A percentile compares a stretch with the other conserved stretches of the same genome.
These are phyloP conservation scores for Pseudopodoces humilis DNA, from an alignment of 2,113 vertebrate species.

Conservation along the genomic window DNA sequence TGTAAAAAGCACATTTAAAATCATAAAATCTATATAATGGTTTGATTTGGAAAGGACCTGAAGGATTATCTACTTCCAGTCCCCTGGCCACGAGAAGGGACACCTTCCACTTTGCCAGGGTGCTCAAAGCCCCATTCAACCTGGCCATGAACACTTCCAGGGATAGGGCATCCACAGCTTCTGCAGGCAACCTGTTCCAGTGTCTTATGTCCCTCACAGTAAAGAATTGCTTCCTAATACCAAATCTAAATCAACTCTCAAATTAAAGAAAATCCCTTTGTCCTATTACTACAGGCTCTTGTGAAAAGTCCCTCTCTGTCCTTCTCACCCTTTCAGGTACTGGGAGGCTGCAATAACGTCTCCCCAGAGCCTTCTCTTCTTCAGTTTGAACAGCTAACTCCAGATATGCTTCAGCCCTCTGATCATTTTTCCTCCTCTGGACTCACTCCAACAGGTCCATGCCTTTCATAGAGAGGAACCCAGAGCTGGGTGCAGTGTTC, in stretches of 20 bases:
- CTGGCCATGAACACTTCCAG: not conserved
- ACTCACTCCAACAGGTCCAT: not conserved
- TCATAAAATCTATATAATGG: not conserved
- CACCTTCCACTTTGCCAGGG: not conserved
- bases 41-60: not conserved
- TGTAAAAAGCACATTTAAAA: not conserved
- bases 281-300: not conserved
- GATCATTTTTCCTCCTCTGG: not conserved
- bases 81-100: not conserved
- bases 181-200: not conserved
- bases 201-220: too few relatives aligned
- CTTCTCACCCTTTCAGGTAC: not conserved
- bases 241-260: accelerated
- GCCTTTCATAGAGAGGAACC: not conserved
- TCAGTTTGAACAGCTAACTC: not conserved
- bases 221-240: not conserved
- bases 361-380: accelerated
- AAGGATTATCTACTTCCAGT: not conserved
- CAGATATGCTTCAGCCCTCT: not conserved
- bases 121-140: not conserved
- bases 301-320: not conserved
- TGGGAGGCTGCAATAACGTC: not conserved
- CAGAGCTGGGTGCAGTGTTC: not conserved
- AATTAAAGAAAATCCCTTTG: not conserved
- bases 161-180: not conserved